Evolutionary conservation across 1,140 invertebrate species (phyloP), one percentile per base, ranked within the genome.

Genomic region (Drosophila bocki): DNA sequence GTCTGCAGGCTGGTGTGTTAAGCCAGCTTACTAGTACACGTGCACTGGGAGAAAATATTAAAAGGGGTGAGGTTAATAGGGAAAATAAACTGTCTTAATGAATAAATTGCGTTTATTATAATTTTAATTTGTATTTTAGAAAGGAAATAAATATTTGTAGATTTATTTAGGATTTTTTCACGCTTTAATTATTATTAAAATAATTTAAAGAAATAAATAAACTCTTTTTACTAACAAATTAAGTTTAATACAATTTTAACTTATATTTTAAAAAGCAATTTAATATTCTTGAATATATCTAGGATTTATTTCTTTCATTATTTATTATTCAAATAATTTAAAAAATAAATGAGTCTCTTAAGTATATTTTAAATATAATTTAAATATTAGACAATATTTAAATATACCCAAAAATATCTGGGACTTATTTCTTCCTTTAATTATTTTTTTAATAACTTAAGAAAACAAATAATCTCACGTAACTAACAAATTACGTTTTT

Each of bases 11-110:
- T 62, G 47, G 33, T 48, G 26, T 56, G 57, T 64, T 75, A 79
- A 75, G 64, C 82, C 78, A 47, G 69, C 82, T 68, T 61, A 72
- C 78, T 70, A 22, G 37, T 53, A 44, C 35, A 22, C 57, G 59
- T 35, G 64, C 63, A 67, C 19, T 19, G n/a, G 3, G 7, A 61
- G 15, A 37, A 64, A 60, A 48, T 13, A n/a, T 32, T 2, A 15
- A 15, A 29, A 32, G 1, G 32, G 19, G 3, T 9, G 3, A 2
- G 7, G 7, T 8, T 26, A 22, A 29, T 26, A 48, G 2, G 2
- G 22, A 29, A 26, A 48, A 29, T 8, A 9, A 48, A 15, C 13
- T 26, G 1, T 45, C 11, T 0, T 45, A 11, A 19, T 19, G 19
- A 19, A 33, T 9, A 33, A 33, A 8, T 13, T 22, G n/a, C n/a